Percentiles rank a stretch among this genome's conserved stretches.
These are phyloP conservation scores for Pollenia angustigena DNA, from an alignment of 2,888 invertebrate species.

Conservation along the genomic window DNA sequence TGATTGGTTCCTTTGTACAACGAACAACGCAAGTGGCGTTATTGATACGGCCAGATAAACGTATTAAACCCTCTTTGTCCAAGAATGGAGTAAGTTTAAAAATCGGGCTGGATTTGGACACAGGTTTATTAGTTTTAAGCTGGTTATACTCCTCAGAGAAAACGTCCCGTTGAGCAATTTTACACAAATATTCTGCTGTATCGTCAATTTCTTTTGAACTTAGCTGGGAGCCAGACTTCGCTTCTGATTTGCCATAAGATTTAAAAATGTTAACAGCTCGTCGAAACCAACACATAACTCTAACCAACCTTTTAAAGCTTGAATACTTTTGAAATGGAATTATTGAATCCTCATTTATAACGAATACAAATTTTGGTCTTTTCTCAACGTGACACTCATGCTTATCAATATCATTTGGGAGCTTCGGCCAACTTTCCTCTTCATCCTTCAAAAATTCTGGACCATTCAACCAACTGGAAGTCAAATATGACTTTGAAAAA, in stretches of 20 bases:
- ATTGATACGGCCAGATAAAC: slow-evolving; percentile 1
- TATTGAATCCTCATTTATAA: neutral
- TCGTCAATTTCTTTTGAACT: neutral
- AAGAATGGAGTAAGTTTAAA: slow-evolving; percentile 6
- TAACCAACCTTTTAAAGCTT: neutral
- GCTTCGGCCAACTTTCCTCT: no score
- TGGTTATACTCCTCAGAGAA: neutral
- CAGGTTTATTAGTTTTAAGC: neutral
- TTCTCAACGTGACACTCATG: neutral
- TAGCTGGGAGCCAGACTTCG: neutral
- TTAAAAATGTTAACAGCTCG: neutral
- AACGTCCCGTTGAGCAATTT: slow-evolving; percentile 1
- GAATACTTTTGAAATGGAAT: neutral
- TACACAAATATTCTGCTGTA: neutral
- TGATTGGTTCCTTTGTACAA: neutral
- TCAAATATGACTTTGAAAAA: no score
- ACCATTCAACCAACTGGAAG: no score
- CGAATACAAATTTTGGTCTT: neutral
- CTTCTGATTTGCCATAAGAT: neutral
- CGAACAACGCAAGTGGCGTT: neutral
- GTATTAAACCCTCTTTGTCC: neutral
- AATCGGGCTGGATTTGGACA: neutral
- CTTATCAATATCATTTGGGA: neutral
- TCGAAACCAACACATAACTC: neutral
- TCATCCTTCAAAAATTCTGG: no score